A percentile compares a stretch with the other conserved stretches of the same genome.
Evolutionary conservation across 1,140 invertebrate species (phyloP).

Genomic region (Andrena cerasifolii): DNA sequence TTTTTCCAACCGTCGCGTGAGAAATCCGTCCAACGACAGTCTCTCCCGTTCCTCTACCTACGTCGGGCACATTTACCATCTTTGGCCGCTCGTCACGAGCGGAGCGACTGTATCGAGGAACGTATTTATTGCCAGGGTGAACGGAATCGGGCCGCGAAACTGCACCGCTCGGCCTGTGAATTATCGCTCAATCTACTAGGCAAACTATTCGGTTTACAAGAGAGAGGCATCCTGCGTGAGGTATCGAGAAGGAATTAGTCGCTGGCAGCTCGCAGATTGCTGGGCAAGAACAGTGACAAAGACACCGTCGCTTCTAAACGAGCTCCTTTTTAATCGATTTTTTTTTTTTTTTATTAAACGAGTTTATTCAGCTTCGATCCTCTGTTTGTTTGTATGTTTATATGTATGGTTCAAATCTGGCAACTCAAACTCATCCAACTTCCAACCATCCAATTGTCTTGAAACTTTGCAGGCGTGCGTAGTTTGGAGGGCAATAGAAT

Average conservation of each 20-base stretch:
- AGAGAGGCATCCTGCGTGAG: neutral
- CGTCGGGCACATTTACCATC: neutral
- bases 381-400: too few relatives aligned
- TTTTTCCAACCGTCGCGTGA: neutral
- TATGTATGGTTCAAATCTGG: too few relatives aligned
- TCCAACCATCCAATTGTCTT: too few relatives aligned
- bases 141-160: slow-evolving; percentile 15
- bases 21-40: neutral
- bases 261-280: too few relatives aligned
- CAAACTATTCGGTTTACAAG: slow-evolving; percentile 1
- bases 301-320: too few relatives aligned
- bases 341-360: too few relatives aligned
- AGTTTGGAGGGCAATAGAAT: too few relatives aligned
- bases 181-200: slow-evolving; percentile 8
- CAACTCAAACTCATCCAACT: too few relatives aligned
- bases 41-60: neutral
- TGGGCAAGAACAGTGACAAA: neutral
- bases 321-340: too few relatives aligned
- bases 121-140: neutral
- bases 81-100: neutral
- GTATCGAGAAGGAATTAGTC: slow-evolving; percentile 2
- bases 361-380: too few relatives aligned
- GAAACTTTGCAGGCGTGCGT: too few relatives aligned
- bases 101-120: neutral
- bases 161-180: neutral